phyloP scores from a whole-genome alignment of 2,888 invertebrate genomes.

The Horisme vitalbata region DNA sequence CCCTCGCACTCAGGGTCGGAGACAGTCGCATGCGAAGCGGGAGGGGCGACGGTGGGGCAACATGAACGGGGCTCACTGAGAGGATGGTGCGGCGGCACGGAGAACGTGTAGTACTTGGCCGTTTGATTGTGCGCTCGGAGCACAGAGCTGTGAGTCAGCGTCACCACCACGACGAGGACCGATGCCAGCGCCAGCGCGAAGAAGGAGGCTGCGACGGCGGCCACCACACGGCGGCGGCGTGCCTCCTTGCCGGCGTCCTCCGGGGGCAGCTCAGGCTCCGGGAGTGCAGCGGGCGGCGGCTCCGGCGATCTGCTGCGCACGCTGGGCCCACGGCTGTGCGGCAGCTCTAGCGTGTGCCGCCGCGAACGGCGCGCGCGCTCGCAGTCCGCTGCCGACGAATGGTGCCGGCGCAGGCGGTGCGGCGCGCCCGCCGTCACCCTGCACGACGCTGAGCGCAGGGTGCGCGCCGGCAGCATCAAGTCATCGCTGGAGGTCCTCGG shows the following conservation, averaged over 20 bases:
- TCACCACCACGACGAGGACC: constrained; percentile 89
- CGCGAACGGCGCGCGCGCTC: constrained; percentile 75
- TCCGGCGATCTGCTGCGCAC: constrained; percentile 74
- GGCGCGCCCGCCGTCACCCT: constrained; percentile 73
- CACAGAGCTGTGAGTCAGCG: constrained; percentile 88
- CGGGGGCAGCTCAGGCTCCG: constrained; percentile 71
- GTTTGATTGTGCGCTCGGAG: constrained; percentile 85
- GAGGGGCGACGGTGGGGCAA: constrained; percentile 83
- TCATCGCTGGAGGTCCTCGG: constrained; percentile 76
- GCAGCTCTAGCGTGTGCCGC: constrained; percentile 72
- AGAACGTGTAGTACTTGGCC: constrained; percentile 86
- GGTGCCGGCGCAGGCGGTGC: constrained; percentile 74
- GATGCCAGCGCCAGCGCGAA: constrained; percentile 88
- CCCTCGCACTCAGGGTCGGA: constrained; percentile 80
- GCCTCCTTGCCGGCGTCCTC: constrained; percentile 85
- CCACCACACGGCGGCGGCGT: constrained; percentile 86
- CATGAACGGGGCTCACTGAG: constrained; percentile 84
- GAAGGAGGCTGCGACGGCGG: constrained; percentile 88
- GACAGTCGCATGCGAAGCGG: constrained; percentile 82
- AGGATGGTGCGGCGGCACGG: constrained; percentile 84
- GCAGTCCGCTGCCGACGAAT: constrained; percentile 77
- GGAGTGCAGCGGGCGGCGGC: constrained; percentile 59
- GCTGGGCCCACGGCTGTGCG: constrained; percentile 72
- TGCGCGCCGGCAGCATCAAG: constrained; percentile 75
- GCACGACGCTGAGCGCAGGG: constrained; percentile 75